These are phyloP conservation scores for Ursus arctos DNA, from an alignment of 2,113 vertebrate species.

Conservation along the genomic window DNA sequence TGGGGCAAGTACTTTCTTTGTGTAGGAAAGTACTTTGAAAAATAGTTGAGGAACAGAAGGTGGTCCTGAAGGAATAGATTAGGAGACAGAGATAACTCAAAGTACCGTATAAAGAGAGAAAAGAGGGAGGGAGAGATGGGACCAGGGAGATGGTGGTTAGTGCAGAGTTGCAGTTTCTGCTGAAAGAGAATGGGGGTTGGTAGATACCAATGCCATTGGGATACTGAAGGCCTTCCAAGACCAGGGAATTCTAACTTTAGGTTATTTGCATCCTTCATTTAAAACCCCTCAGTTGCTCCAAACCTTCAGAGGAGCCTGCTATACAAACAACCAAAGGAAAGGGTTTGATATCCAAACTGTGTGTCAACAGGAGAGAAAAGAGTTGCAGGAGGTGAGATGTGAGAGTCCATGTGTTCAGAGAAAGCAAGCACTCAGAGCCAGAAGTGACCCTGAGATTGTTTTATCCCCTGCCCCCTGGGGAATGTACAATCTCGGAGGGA, in stretches of 20 bases:
- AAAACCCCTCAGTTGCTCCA: background rate
- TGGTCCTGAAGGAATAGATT: background rate
- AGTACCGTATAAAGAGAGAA: background rate
- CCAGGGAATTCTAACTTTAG: background rate
- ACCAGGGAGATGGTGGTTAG: background rate
- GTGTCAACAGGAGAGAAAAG: background rate
- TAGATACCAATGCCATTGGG: background rate
- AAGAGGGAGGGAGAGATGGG: background rate
- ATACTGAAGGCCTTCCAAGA: background rate
- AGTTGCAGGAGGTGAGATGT: background rate
- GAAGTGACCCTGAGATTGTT: background rate
- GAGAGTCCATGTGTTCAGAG: background rate
- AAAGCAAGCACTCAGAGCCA: background rate
- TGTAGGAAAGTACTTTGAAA: background rate
- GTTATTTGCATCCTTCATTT: constrained; percentile 13
- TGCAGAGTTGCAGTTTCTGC: background rate
- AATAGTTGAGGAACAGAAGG: constrained; percentile 3
- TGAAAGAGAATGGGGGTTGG: background rate
- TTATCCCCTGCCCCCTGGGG: background rate
- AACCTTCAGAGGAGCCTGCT: background rate
- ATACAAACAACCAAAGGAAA: constrained; percentile 9
- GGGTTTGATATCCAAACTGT: background rate
- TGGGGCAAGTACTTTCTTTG: background rate
- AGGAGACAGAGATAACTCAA: background rate
- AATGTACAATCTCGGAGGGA: background rate